These are phyloP conservation scores for Wasmannia auropunctata DNA, from an alignment of 1,140 invertebrate species.

Conservation along the genomic window DNA sequence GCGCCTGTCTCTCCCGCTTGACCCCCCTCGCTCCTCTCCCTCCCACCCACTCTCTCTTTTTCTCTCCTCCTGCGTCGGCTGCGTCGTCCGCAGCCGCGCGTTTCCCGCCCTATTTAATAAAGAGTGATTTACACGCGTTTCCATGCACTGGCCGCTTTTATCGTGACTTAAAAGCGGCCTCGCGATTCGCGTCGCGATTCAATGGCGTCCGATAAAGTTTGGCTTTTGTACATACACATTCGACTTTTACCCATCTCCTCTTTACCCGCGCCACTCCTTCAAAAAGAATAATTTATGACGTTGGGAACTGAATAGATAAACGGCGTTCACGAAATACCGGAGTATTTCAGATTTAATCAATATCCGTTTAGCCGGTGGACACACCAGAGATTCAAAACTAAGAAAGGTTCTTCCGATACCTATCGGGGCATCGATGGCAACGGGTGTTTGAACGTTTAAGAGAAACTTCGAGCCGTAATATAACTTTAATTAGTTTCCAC, in stretches of 20 bases:
- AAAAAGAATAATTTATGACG: slow-evolving; percentile 59
- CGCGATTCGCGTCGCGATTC: slow-evolving; percentile 50
- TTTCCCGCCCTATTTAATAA: slow-evolving; percentile 77
- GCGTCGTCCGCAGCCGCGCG: slow-evolving; percentile 51
- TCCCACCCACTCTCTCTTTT: too few species aligned
- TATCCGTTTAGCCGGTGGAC: slow-evolving; percentile 5
- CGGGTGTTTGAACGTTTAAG: background rate
- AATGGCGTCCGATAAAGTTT: slow-evolving; percentile 55
- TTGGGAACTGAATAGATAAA: slow-evolving; percentile 40
- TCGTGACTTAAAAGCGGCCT: slow-evolving; percentile 58
- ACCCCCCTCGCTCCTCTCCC: background rate
- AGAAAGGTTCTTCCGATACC: background rate
- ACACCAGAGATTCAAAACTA: background rate
- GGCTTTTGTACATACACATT: slow-evolving; percentile 53
- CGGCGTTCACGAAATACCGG: background rate
- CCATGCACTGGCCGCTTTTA: slow-evolving; percentile 51
- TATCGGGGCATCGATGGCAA: background rate
- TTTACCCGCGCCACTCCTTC: background rate
- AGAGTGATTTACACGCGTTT: slow-evolving; percentile 75
- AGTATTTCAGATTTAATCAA: background rate
- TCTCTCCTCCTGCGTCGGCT: background rate
- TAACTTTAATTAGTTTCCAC: background rate
- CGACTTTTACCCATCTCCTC: slow-evolving; percentile 11
- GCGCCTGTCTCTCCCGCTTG: slow-evolving; percentile 38
- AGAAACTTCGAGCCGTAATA: background rate